Evolutionary conservation across 2,113 vertebrate species (phyloP).

Genomic region (Trochalopteron elliotii): DNA sequence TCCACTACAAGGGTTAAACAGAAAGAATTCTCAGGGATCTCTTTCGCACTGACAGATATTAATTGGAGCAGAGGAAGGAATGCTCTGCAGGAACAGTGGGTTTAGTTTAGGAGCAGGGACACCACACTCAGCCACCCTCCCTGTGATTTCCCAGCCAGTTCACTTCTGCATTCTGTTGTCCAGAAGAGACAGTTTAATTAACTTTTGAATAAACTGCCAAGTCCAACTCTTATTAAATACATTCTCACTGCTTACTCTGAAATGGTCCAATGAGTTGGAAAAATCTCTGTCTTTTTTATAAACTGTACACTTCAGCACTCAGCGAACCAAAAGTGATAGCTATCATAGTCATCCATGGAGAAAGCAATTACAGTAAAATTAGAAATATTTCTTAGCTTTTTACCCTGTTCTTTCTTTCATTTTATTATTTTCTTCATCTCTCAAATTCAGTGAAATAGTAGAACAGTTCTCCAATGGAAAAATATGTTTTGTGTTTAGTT

Average conservation of each 20-base stretch:
- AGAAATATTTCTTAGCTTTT: conserved; percentile 7
- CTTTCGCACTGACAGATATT: background rate
- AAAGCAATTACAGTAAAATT: conserved; percentile 39
- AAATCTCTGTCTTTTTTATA: conserved; percentile 29
- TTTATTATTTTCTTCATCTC: background rate
- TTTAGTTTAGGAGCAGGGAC: background rate
- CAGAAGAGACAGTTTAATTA: conserved; percentile 21
- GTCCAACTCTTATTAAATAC: background rate
- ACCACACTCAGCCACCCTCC: background rate
- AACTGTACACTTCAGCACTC: background rate
- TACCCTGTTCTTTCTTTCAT: background rate
- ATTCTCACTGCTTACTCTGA: conserved; percentile 29
- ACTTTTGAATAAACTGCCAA: background rate
- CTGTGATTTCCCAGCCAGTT: background rate
- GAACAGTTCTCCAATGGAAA: background rate
- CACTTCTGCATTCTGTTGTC: background rate
- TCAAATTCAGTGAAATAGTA: background rate
- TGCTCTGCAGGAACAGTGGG: background rate
- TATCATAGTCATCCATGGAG: background rate
- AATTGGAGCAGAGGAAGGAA: background rate
- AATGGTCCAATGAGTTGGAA: conserved; percentile 45
- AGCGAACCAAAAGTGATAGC: conserved; percentile 2
- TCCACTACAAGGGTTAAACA: background rate
- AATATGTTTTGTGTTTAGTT: background rate
- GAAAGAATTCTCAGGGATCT: background rate